phyloP scores from a whole-genome alignment of 1,140 invertebrate genomes.

The Drosophila funebris region DNA sequence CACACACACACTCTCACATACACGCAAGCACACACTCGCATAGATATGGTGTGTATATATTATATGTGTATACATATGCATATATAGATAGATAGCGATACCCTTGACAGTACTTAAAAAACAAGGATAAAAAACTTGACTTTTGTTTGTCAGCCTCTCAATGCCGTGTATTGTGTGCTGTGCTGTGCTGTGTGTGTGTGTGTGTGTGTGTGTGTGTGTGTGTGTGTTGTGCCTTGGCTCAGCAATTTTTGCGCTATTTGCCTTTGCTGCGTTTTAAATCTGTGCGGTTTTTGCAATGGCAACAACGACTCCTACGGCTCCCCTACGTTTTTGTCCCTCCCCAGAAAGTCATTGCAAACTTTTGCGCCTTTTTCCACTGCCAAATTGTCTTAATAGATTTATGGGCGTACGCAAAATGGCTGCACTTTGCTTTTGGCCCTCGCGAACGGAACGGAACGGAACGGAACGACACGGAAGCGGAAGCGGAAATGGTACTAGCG shows the following conservation, averaged over 20 bases:
- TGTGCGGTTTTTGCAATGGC: conserved; percentile 36
- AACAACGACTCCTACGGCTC: conserved; percentile 14
- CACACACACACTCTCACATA: conserved; percentile 4
- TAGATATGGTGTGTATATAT: background rate
- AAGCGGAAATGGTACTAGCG: conserved; percentile 50
- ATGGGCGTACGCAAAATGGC: conserved; percentile 77
- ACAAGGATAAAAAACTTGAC: conserved; percentile 62
- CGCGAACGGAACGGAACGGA: conserved; percentile 7
- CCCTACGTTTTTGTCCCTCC: background rate
- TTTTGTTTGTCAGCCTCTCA: conserved; percentile 64
- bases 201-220: background rate
- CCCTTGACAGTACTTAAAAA: conserved; percentile 81
- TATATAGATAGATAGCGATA: conserved; percentile 74
- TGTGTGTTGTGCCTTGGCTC: conserved; percentile 37
- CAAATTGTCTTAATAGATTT: conserved; percentile 81
- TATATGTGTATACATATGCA: conserved; percentile 12
- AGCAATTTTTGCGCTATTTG: conserved; percentile 35
- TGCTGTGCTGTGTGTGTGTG: background rate
- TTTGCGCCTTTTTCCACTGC: conserved; percentile 47
- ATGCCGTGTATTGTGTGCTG: background rate
- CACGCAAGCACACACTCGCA: background rate
- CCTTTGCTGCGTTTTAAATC: conserved; percentile 57
- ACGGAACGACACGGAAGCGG: conserved; percentile 12
- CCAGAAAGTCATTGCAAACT: conserved; percentile 26
- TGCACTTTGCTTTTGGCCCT: conserved; percentile 59